Evolutionary conservation across 2,888 invertebrate species (phyloP), one percentile per base, ranked within the genome.

Genomic region (Caenorhabditis afra): DNA sequence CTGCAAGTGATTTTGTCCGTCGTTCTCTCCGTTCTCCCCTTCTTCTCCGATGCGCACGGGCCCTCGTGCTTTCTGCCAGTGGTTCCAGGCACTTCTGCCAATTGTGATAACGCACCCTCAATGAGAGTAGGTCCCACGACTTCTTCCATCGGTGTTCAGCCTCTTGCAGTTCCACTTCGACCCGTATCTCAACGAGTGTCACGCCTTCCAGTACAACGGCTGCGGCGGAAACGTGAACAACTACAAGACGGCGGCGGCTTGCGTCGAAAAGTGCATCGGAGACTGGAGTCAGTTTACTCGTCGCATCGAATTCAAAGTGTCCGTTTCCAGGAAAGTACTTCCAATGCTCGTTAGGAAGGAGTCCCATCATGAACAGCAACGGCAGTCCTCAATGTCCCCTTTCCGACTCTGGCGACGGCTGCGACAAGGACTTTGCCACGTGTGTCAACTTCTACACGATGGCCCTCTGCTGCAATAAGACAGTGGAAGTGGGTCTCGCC

Each of bases 211-310:
- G 20, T 71, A 55, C 35, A 57, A 55, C 14, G 71, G 62, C 47
- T 71, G 70, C 16, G 62, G 62, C 7, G 70, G 70, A 10, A 71
- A 55, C 12, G n/a, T 18, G 47, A 71, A 71, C 57, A 71, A 64
- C 47, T 71, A 64, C 41, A 41, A 57, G 49, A 71, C 70, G 12
- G 23, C 35, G 3, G 55, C n/a, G 4, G 70, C 35, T 11, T 70
- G 70, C 14, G 37, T 20, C 3, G 22, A 53, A 1, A 62, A 45
- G 7, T 70, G 70, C 45, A 22, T 62, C 14, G 29, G 61, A 2
- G 62, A 70, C 39, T 29, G 22, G 22, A 61, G 70, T 70, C 14
- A 44, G 67, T 39, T 44, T 0, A n/a, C 35, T 23, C 44, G 44
- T 41, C 44, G 1, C 11, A 45, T 3, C 3, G 23, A 14, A n/a